Base-by-base conservation (phyloP, 2,888 invertebrate species). In the Tridacna gigas region DNA sequence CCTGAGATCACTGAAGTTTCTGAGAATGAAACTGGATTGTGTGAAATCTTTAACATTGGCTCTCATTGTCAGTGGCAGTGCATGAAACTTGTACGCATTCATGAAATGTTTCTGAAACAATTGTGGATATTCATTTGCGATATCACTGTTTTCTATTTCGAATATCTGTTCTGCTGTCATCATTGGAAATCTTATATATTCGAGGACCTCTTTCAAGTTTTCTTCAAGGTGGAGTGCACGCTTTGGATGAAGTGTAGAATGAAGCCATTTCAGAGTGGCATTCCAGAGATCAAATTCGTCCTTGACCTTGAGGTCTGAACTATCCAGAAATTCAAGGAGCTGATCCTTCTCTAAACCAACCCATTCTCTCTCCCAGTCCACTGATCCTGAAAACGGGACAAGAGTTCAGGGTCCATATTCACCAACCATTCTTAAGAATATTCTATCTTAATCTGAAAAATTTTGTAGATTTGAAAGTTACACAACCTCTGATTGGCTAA, bases 131-230 rank as follows among this genome's bases (percentile, higher is more conserved):
- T 91, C 96, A 91, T 97, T 97, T 1, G 97, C 97, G 11, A 99
- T 95, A 0, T 97, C 97, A 22, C 97, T 97, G 20, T 97, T 95
- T 76, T 99, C 95, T 28, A 99, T 95, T 93, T 97, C 97, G 5
- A 98, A 97, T 88, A 99, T 94, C 95, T 99, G 98, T 78, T 97
- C 96, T 0, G 98, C 97, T 20, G 97, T 97, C 98, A 99, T 99
- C 98, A 98, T 98, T 0, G 99, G 98, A 95, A 99, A 99, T 89
- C 97, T 96, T 83, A 98, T 96, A 87, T 97, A 97, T 0, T 97
- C 96, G 96, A 98, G 97, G 0, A 98, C 96, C 67, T 97, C 96
- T 60, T 96, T 96, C 0, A 98, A 97, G 0, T 98, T 95, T 5
- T 96, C 96, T 83, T 96, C 96, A 74, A 92, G 80, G 11, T 88